Evolutionary conservation across 64 coral and sea anemone genomes (phyloP), one percentile per base, ranked within the genome.

Genomic region (Porites australiensis): DNA sequence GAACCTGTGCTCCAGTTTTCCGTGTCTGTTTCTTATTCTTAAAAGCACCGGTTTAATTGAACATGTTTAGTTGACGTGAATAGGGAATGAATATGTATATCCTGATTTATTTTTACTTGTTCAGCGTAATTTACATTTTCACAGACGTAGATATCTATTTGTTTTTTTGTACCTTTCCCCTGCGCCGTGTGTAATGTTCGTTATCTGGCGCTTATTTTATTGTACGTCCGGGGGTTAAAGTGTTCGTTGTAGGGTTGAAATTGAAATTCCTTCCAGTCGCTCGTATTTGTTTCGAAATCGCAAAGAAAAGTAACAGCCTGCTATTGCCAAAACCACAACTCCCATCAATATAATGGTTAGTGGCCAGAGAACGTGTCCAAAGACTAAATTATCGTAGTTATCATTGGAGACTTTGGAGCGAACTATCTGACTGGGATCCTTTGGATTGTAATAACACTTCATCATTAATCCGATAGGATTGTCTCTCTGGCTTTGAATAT

Each of bases 381-480:
- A 11, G 11, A 84, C 45, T 16, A 84, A 8, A 13, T 84, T 68
- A 16, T 84, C 68, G 63, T 84, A 84, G 63, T 47, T 84, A n/a
- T 84, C 61, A 13, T 66, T n/a, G 3, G 81, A 68, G 51, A 45
- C 81, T 49, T 84, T 84, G 3, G 20, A 4, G 13, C 45, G 61
- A 16, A 84, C 81, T 7, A 84, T 16, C 51, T 84, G 81, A 19
- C 68, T 23, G 4, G 81, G 62, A 27, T 84, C 81, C 46, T 67
- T 51, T 46, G 81, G 81, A 48, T 84, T 84, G 63, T 67, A 84
- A 50, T 50, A 84, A 4, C 61, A 67, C 1, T 51, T 43, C 0
- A 84, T 16, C 7, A 18, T 10, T 22, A 63, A 84, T 50, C 81
- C 81, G 2, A 84, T 21, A 50, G 81, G 61, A 19, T 50, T 45